A percentile compares a stretch with the other conserved stretches of the same genome.
Evolutionary conservation across 2,113 vertebrate species (phyloP).

Genomic region (Lagopus muta): DNA sequence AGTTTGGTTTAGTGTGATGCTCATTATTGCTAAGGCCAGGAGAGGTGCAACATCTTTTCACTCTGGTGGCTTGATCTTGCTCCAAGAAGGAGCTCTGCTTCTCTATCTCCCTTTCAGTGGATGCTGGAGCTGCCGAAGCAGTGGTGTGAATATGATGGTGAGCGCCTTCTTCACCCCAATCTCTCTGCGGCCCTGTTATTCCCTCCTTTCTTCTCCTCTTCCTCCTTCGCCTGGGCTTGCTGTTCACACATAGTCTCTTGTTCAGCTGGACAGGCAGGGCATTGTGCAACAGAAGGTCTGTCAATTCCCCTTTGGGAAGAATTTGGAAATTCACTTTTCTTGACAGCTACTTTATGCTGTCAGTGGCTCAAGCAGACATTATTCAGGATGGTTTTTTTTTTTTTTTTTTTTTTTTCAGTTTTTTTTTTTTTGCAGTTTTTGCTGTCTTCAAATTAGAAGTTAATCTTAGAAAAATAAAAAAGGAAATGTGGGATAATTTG

Average conservation of each 20-base stretch:
- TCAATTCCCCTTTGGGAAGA: background rate
- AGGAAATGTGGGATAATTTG: background rate
- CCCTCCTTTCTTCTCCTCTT: background rate
- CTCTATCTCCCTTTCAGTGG: background rate
- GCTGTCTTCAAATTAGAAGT: background rate
- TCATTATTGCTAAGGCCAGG: background rate
- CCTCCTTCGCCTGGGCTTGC: background rate
- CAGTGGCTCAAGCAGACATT: background rate
- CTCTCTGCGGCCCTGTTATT: background rate
- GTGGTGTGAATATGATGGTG: rapidly evolving
- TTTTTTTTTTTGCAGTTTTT: background rate
- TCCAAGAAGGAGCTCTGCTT: background rate
- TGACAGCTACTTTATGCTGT: background rate
- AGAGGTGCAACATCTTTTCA: background rate
- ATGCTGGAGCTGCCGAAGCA: background rate
- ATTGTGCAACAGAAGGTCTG: background rate
- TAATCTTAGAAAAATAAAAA: background rate
- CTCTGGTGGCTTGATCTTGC: background rate
- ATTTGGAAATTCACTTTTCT: background rate
- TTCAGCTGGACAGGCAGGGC: background rate
- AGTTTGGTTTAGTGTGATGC: background rate
- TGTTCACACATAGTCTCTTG: background rate
- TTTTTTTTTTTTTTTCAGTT: too few species aligned
- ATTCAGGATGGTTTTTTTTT: background rate
- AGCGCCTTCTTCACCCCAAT: background rate